phyloP scores from a whole-genome alignment of 2,888 invertebrate genomes.

The Tuta absoluta region DNA sequence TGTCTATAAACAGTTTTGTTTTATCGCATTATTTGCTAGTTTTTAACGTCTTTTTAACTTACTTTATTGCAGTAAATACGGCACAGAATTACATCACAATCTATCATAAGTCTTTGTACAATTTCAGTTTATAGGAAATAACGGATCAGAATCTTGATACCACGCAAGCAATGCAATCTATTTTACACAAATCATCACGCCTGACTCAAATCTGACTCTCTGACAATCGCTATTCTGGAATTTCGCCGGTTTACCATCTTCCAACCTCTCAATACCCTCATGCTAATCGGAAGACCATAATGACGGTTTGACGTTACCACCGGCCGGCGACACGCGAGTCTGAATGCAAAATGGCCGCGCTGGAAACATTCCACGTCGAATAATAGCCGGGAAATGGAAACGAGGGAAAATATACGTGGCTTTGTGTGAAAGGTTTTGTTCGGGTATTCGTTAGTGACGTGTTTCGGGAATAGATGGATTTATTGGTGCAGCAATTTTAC shows the following conservation, averaged over 20 bases:
- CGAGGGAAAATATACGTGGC: constrained; percentile 2
- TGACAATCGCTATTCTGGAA: too few species aligned
- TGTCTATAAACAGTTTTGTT: too few species aligned
- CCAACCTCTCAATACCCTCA: neutral
- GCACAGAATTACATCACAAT: too few species aligned
- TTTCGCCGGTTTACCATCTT: neutral
- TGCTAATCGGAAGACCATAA: neutral
- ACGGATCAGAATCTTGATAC: too few species aligned
- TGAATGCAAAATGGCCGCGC: neutral
- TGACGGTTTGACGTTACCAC: constrained; percentile 4
- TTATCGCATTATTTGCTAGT: too few species aligned
- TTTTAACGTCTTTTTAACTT: too few species aligned
- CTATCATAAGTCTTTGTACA: too few species aligned
- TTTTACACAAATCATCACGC: too few species aligned
- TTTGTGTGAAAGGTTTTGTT: constrained; percentile 4
- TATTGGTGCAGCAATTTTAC: neutral
- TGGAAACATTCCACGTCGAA: neutral
- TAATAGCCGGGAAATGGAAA: neutral
- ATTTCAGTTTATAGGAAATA: too few species aligned
- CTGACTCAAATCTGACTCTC: too few species aligned
- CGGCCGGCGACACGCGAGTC: neutral
- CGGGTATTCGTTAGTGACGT: neutral
- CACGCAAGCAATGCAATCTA: too few species aligned
- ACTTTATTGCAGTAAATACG: too few species aligned
- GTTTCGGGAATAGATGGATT: neutral